These are phyloP conservation scores for Melanargia galathea DNA, from an alignment of 2,888 invertebrate genomes.

Conservation along the genomic window DNA sequence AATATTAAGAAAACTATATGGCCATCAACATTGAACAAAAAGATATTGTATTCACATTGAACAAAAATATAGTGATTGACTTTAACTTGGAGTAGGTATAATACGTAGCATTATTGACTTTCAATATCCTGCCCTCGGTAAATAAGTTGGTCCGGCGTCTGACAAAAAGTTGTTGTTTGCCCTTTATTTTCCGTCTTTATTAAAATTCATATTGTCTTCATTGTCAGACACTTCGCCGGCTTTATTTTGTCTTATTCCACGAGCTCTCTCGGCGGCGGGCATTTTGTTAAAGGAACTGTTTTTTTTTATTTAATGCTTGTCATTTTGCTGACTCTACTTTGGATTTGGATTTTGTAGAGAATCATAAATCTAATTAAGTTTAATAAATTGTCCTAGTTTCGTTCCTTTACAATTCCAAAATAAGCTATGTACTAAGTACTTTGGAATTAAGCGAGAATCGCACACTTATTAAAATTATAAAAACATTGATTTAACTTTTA, in stretches of 20 bases:
- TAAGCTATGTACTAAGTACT: too few relatives aligned
- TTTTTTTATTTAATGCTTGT: conserved; percentile 16
- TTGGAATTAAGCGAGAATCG: too few relatives aligned
- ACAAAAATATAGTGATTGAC: neutral
- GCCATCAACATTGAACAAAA: neutral
- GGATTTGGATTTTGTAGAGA: conserved; percentile 6
- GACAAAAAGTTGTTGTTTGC: conserved; percentile 20
- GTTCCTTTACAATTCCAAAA: neutral
- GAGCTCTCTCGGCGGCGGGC: conserved; percentile 11
- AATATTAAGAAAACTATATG: neutral
- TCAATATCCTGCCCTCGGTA: conserved; percentile 33
- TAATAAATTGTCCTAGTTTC: neutral
- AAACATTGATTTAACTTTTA: too few relatives aligned
- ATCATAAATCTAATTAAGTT: conserved; percentile 10
- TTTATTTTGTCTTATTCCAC: conserved; percentile 25
- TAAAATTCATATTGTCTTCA: conserved; percentile 29
- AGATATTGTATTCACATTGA: neutral
- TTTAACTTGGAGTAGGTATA: neutral
- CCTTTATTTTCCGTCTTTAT: conserved; percentile 25
- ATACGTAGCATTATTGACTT: conserved; percentile 15
- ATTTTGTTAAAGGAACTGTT: conserved; percentile 8
- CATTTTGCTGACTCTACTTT: neutral
- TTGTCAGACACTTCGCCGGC: conserved; percentile 21
- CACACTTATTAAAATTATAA: too few relatives aligned
- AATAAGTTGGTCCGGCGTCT: conserved; percentile 30